Evolutionary conservation across 2,888 invertebrate genomes (phyloP).

Genomic region (Epiblema foenella): DNA sequence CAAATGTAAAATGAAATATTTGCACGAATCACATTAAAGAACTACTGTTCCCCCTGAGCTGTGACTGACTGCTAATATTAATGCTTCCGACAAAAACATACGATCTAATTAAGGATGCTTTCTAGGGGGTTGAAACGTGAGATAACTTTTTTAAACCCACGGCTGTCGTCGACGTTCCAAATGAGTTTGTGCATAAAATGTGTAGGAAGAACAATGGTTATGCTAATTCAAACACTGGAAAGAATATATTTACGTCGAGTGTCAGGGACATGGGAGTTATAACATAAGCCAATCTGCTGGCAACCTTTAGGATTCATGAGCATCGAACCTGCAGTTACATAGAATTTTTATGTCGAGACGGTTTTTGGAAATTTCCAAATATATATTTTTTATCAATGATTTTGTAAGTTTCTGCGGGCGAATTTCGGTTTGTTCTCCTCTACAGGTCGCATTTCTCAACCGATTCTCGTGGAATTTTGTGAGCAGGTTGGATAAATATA

Average conservation of each 20-base stretch:
- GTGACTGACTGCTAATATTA: not conserved
- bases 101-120: constrained; percentile 9
- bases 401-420: no score
- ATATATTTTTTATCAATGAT: no score
- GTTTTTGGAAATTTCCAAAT: no score
- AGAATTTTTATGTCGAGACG: no score
- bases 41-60: not conserved
- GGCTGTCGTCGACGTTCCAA: constrained; percentile 14
- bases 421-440: no score
- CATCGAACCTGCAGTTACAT: no score
- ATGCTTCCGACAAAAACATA: constrained; percentile 3
- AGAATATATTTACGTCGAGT: constrained; percentile 22
- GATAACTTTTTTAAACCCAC: constrained; percentile 20
- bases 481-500: no score
- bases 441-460: no score
- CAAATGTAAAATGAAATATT: not conserved
- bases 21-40: constrained; percentile 3
- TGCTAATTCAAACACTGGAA: constrained; percentile 24
- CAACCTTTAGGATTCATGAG: constrained; percentile 1
- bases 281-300: constrained; percentile 14
- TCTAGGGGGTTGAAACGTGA: not conserved
- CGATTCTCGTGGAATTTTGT: no score
- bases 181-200: constrained; percentile 10
- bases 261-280: constrained; percentile 21
- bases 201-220: constrained; percentile 28